phyloP scores from a whole-genome alignment of 1,140 invertebrate species.

The Drosophila persimilis region DNA sequence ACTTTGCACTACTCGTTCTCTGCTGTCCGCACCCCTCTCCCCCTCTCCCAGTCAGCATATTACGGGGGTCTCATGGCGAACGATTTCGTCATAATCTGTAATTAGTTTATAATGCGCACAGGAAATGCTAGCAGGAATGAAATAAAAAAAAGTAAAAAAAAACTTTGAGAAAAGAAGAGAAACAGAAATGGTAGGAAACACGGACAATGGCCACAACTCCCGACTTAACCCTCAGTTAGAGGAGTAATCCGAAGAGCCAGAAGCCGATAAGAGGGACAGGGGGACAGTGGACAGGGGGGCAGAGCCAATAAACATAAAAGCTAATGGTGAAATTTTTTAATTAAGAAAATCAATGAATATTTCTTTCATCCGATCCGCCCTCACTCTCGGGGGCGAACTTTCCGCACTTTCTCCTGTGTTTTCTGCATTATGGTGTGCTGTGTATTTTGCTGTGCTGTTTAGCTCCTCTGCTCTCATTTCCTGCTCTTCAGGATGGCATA shows the following conservation, averaged over 20 bases:
- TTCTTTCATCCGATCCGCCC: slow-evolving; percentile 46
- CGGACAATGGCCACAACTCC: slow-evolving; percentile 35
- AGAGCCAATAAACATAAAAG: slow-evolving; percentile 75
- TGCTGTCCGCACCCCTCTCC: not conserved
- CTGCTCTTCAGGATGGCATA: slow-evolving; percentile 23
- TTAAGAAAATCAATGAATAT: slow-evolving; percentile 81
- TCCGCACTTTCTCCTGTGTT: not conserved
- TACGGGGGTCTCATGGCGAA: slow-evolving; percentile 51
- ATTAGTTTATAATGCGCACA: slow-evolving; percentile 79
- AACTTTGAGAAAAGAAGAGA: slow-evolving; percentile 1
- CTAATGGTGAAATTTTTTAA: slow-evolving; percentile 76
- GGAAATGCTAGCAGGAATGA: slow-evolving; percentile 35
- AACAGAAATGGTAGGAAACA: slow-evolving; percentile 5
- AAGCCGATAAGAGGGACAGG: slow-evolving; percentile 36
- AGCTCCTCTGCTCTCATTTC: slow-evolving; percentile 4
- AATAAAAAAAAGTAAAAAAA: too few relatives aligned
- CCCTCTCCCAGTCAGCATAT: slow-evolving; percentile 34
- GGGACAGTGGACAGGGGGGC: not conserved
- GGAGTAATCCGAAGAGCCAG: not conserved
- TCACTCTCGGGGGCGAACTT: not conserved
- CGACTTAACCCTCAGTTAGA: slow-evolving; percentile 58
- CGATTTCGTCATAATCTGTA: slow-evolving; percentile 75
- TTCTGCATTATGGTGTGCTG: slow-evolving; percentile 28
- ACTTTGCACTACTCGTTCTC: not conserved
- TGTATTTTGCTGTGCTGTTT: slow-evolving; percentile 29